These are phyloP conservation scores for Sternotherus odoratus DNA, from an alignment of 2,797 vertebrate species.

Conservation along the genomic window DNA sequence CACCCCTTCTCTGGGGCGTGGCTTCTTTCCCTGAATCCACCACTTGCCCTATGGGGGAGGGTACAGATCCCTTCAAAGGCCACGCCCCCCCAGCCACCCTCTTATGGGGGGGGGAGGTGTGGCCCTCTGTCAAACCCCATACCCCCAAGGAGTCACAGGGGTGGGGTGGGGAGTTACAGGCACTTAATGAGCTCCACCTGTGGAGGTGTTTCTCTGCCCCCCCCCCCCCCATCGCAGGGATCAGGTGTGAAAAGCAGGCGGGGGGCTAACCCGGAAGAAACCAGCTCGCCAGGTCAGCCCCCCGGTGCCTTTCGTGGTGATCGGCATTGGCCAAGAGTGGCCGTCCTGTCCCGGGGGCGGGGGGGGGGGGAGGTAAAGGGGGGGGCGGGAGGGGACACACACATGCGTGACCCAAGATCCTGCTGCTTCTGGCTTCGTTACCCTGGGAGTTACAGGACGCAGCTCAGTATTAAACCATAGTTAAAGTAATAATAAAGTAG, in stretches of 20 bases:
- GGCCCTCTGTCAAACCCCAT: neutral
- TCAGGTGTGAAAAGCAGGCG: neutral
- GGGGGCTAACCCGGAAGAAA: neutral
- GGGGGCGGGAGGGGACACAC: neutral
- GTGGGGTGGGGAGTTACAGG: neutral
- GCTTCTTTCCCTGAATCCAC: neutral
- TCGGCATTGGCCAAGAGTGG: neutral
- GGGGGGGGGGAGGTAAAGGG: neutral
- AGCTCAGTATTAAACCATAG: slow-evolving; percentile 95
- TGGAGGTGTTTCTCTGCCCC: neutral
- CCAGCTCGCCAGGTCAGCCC: neutral
- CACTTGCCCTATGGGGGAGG: neutral
- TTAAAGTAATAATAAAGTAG: slow-evolving; percentile 94
- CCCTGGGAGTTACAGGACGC: slow-evolving; percentile 77
- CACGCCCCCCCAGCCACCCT: slow-evolving; percentile 23
- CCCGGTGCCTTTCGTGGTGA: neutral
- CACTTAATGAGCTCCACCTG: neutral
- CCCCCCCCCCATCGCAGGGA: neutral
- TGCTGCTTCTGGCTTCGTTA: slow-evolving; percentile 38
- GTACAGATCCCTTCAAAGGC: slow-evolving; percentile 52
- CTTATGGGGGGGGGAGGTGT: neutral
- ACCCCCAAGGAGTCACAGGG: neutral
- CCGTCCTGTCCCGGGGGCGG: neutral
- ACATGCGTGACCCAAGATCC: slow-evolving; percentile 33
- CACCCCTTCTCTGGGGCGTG: neutral